Conservation (phyloP, 2,797 vertebrate genomes). For the Chelonia mydas region DNA sequence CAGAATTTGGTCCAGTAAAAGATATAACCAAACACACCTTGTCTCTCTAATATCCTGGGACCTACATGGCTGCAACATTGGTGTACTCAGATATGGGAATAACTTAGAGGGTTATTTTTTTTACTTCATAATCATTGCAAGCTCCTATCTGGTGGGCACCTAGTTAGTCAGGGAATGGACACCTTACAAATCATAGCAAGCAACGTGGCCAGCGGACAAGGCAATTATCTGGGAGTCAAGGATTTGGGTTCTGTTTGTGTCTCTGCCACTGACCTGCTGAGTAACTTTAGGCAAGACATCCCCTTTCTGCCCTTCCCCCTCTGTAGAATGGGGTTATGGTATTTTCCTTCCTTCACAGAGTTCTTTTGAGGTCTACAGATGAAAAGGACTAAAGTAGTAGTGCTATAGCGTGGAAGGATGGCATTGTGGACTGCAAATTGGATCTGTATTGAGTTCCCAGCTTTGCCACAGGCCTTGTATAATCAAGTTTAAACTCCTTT, state of each 20-base stretch:
- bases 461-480: neutral
- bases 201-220: neutral
- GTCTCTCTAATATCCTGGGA: too few relatives aligned
- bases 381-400: neutral
- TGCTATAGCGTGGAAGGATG: neutral
- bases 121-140: too few relatives aligned
- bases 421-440: neutral
- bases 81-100: too few relatives aligned
- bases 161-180: too few relatives aligned
- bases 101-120: too few relatives aligned
- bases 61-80: too few relatives aligned
- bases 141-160: too few relatives aligned
- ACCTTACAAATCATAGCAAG: too few relatives aligned
- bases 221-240: neutral
- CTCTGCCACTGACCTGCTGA: neutral
- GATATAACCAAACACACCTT: too few relatives aligned
- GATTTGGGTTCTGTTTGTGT: neutral
- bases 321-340: neutral
- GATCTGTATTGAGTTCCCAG: neutral
- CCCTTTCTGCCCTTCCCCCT: neutral
- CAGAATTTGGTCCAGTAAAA: too few relatives aligned
- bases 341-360: neutral
- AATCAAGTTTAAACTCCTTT: neutral
- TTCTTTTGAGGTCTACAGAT: neutral
- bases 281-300: neutral